A percentile compares a stretch with the other conserved stretches of the same genome.
Conservation (phyloP, 2,888 invertebrate genomes). For the Hyposoter dolosus region DNA sequence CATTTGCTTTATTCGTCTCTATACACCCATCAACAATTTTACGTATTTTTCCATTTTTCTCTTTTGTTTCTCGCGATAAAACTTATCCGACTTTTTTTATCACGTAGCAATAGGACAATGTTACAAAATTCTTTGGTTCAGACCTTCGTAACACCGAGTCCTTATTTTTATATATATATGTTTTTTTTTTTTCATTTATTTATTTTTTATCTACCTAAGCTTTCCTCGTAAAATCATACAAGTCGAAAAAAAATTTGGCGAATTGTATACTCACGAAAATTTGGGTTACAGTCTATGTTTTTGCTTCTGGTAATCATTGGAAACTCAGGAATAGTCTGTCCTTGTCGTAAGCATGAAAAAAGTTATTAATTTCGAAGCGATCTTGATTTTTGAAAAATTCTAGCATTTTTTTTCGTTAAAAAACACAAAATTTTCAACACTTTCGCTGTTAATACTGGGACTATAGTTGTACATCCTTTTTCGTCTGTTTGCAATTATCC, state of each 20-base stretch:
- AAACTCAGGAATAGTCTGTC: constrained; percentile 18
- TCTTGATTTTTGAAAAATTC: neutral
- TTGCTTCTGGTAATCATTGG: constrained; percentile 73
- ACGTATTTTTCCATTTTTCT: constrained; percentile 30
- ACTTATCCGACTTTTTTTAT: constrained; percentile 24
- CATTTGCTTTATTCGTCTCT: constrained; percentile 62
- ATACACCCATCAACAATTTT: constrained; percentile 51
- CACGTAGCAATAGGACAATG: constrained; percentile 41
- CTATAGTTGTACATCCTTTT: constrained; percentile 24
- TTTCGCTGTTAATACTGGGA: neutral
- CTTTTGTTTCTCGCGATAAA: constrained; percentile 33
- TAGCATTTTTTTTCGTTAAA: neutral
- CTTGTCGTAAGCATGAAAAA: constrained; percentile 51
- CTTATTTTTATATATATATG: constrained; percentile 62
- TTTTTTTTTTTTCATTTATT: neutral
- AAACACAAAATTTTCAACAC: neutral
- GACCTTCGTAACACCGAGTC: constrained; percentile 73
- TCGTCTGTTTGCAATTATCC: constrained; percentile 66
- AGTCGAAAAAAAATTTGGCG: constrained; percentile 38
- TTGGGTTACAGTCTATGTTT: constrained; percentile 67
- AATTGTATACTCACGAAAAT: constrained; percentile 10
- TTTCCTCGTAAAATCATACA: constrained; percentile 72
- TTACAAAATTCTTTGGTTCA: constrained; percentile 81
- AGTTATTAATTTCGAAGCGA: constrained; percentile 65
- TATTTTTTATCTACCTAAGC: constrained; percentile 71